phyloP scores from a whole-genome alignment of 2,888 invertebrate species.

The Campaea margaritaria region DNA sequence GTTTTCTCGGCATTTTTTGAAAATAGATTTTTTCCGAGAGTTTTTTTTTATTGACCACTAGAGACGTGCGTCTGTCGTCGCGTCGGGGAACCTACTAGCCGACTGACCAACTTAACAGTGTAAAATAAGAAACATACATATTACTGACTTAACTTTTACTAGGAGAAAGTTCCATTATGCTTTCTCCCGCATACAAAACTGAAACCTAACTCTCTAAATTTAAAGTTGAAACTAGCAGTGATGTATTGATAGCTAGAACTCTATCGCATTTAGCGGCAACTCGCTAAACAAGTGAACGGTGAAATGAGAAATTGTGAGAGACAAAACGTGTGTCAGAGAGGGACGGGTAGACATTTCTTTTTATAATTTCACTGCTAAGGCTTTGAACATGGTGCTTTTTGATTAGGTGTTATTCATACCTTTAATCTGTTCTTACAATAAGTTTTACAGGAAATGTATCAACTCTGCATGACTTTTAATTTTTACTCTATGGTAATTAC shows the following conservation, averaged over 20 bases:
- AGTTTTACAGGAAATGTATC: neutral
- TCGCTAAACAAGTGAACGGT: constrained; percentile 85
- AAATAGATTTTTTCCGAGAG: constrained; percentile 42
- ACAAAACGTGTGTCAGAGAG: constrained; percentile 64
- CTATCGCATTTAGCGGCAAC: constrained; percentile 60
- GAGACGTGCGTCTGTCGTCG: constrained; percentile 64
- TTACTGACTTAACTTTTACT: constrained; percentile 58
- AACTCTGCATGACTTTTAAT: too few species aligned
- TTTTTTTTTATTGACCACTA: constrained; percentile 36
- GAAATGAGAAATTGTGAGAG: constrained; percentile 84
- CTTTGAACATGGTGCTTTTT: constrained; percentile 11
- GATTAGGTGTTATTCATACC: constrained; percentile 11
- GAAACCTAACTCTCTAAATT: constrained; percentile 22
- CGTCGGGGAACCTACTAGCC: constrained; percentile 78
- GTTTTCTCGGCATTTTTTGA: constrained; percentile 70
- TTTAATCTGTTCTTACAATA: constrained; percentile 1
- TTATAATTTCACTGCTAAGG: constrained; percentile 53
- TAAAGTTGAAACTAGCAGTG: constrained; percentile 36
- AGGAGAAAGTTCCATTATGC: constrained; percentile 58
- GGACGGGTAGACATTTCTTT: constrained; percentile 72
- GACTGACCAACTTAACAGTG: constrained; percentile 82
- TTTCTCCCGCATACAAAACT: constrained; percentile 46
- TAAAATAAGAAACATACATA: constrained; percentile 85
- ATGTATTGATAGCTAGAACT: constrained; percentile 52
- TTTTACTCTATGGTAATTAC: too few species aligned